Evolutionary conservation across 2,797 vertebrate genomes (phyloP).

Genomic region (Clarias pachynema): DNA sequence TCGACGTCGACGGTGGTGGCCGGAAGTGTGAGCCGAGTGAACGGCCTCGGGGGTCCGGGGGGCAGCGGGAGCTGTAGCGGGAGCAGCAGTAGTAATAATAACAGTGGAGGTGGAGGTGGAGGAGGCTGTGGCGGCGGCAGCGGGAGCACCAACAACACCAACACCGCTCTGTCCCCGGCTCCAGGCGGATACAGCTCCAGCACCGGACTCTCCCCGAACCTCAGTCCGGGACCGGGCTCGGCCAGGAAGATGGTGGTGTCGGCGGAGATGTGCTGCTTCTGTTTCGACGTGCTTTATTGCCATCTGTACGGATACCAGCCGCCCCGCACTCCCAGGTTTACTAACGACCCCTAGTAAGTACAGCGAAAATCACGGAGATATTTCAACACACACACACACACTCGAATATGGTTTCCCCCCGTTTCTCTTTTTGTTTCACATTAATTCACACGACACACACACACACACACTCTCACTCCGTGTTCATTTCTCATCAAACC

Average conservation of each 20-base stretch:
- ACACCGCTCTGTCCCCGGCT: constrained; percentile 79
- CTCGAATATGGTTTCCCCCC: neutral
- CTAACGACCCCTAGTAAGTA: constrained; percentile 97
- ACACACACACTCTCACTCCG: neutral
- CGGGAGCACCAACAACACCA: constrained; percentile 76
- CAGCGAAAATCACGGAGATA: neutral
- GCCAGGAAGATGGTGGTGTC: constrained; percentile 97
- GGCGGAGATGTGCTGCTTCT: constrained; percentile 99
- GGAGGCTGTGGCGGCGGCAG: constrained; percentile 64
- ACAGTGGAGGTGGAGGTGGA: constrained; percentile 70
- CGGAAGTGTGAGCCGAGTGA: constrained; percentile 79
- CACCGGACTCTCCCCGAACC: constrained; percentile 82
- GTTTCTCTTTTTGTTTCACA: neutral
- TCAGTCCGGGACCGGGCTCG: constrained; percentile 83
- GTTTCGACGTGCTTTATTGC: constrained; percentile 98
- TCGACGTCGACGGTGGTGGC: constrained; percentile 79
- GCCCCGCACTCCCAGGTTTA: constrained; percentile 97
- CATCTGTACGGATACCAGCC: constrained; percentile 99
- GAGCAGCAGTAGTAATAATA: constrained; percentile 73
- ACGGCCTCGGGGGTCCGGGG: constrained; percentile 85
- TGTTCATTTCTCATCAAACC: neutral
- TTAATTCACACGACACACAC: neutral
- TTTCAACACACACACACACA: neutral
- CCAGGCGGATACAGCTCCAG: constrained; percentile 78
- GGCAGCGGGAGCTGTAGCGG: constrained; percentile 73